Base-by-base conservation (phyloP, 2,113 vertebrate genomes). In the Cariama cristata region DNA sequence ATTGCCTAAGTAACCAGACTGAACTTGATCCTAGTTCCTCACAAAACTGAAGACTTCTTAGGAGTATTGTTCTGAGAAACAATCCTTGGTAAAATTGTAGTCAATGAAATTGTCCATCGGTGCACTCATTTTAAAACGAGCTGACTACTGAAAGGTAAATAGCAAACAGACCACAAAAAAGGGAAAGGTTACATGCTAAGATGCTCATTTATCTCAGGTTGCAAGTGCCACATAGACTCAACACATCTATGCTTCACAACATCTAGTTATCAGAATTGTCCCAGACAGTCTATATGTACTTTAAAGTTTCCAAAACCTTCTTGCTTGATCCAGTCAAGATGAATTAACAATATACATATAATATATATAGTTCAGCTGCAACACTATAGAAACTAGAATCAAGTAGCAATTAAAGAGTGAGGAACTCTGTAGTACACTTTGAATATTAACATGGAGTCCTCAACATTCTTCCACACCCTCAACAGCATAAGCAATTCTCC, bases 31-130 rank as follows among this genome's bases (percentile, higher is more conserved):
- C 11, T 23, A 82, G 27, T 8, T 67, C 56, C 38, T 63, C 53
- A 68, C 22, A 67, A 24, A 72, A 22, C 14, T 7, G 11, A 72
- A 32, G 22, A 38, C 11, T 26, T 63, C 14, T 35, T 22, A 26
- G 6, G 5, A 79, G 24, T 27, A 71, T 14, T 40, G 44, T 12
- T 8, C 38, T 67, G 16, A 91, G 14, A 67, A 72, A 88, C 0
- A 68, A 13, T 23, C 56, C 40, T 68, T 63, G 52, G 24, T 56
- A 76, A 73, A 77, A 68, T 1, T 33, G 40, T 4, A 67, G 40
- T 20, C 30, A 58, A 45, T 40, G 5, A 45, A 67, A 42, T 2
- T 18, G 28, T 30, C 32, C 24, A 33, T 3, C 1, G 0, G 20
- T 12, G 5, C 14, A 23, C 21, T n/a, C 47, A 42, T 38, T 33